Base-by-base conservation (phyloP, 2,888 invertebrate genomes). In the Elmis aenea region DNA sequence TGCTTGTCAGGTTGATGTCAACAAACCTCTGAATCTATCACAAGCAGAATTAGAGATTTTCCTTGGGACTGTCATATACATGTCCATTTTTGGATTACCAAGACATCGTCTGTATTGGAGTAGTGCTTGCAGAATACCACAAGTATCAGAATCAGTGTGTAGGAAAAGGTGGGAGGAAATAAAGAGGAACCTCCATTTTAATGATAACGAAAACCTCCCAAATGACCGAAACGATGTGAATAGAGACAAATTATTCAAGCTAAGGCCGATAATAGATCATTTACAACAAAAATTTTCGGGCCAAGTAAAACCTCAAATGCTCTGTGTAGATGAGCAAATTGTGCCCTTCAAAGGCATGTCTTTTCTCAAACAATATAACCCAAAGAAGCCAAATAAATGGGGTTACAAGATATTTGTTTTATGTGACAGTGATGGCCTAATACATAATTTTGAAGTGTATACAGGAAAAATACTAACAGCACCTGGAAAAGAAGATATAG, bases 381-480 rank as follows among this genome's bases (percentile, higher is more conserved):
- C 30, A 8, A 36, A 36, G 5, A 36, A 36, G 12, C 36, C 36
- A 13, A 20, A 28, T 22, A 31, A 31, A 23, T 31, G 31, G 31
- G 14, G 31, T 4, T 31, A 31, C 10, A 31, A 14, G 11, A 14
- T 13, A 2, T 31, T 31, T 23, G 9, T 31, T 2, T 23, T 23
- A 11, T 31, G 28, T 10, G 35, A 35, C 11, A 11, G 3, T 8
- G 13, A 11, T 13, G 28, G 28, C 3, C 13, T 30, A 2, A 24
- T 20, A n/a, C 24, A 36, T 30, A 20, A 31, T 24, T 30, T 36
- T 15, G 36, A 25, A 16, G 23, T 27, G 13, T 38, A 33, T 15
- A 33, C 21, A n/a, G 38, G 33, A 9, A 26, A 38, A 22, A 33
- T 38, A 15, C 9, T 14, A 6, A 26, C 38, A 4, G 26, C 16